Evolutionary conservation across 1,140 invertebrate species (phyloP).

Genomic region (Berghia stephanieae): DNA sequence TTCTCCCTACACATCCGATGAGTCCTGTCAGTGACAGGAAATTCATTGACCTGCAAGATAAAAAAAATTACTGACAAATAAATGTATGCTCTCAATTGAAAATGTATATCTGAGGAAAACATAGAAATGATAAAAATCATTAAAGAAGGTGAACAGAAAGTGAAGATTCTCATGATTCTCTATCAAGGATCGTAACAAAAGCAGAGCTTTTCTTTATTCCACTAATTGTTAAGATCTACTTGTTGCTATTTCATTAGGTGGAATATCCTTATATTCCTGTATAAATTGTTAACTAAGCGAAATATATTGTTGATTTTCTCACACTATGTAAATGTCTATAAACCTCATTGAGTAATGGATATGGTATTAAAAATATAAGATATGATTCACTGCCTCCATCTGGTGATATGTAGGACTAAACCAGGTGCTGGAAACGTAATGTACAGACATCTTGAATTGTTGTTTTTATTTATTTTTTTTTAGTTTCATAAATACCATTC

Average conservation of each 20-base stretch:
- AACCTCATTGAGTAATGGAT: too few species aligned
- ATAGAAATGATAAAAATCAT: background rate
- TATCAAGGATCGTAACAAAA: background rate
- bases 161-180: background rate
- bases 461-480: background rate
- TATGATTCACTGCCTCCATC: too few species aligned
- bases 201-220: background rate
- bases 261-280: too few species aligned
- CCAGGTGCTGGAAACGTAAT: too few species aligned
- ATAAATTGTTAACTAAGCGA: too few species aligned
- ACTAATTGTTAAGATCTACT: background rate
- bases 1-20: slow-evolving; percentile 27
- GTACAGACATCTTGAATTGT: too few species aligned
- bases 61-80: background rate
- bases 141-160: background rate
- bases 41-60: slow-evolving; percentile 21
- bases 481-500: background rate
- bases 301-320: too few species aligned
- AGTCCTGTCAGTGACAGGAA: slow-evolving; percentile 10
- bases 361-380: too few species aligned
- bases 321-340: too few species aligned
- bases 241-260: background rate
- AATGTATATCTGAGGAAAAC: background rate
- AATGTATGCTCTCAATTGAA: background rate
- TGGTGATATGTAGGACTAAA: too few species aligned